Evolutionary conservation across 2,888 invertebrate species (phyloP), one percentile per base, ranked within the genome.

Genomic region (Bombylius discolor): DNA sequence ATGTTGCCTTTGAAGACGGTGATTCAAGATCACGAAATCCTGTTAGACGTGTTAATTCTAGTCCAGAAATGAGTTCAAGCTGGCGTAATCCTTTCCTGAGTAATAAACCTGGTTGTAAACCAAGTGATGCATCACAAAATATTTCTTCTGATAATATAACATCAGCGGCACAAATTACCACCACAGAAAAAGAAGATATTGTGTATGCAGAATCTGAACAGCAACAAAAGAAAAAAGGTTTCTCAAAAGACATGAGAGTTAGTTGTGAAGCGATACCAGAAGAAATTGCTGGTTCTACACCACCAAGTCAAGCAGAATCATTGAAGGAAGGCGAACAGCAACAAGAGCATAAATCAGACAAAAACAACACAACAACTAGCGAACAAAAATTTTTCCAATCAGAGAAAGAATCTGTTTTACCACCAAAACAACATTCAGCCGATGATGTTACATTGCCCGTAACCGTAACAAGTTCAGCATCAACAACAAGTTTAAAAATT

Each of bases 261-360:
- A 89, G 89, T 68, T 91, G 89, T 72, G 91, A 91, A 75, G 89
- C 91, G 56, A 92, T 92, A 67, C 91, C 91, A 11, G 91, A 92
- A 76, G 91, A 92, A 79, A 89, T 88, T 67, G 81, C 81, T 34
- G 83, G 83, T 8, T 81, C 86, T 72, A 87, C 87, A 32, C 88
- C 88, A 36, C 86, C 84, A 7, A 75, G 77, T 12, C 75, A 73
- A 44, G 77, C 78, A 49, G 67, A 71, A 58, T 63, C 66, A 1
- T 58, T 67, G 12, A 65, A 70, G 12, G 72, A 61, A n/a, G 59
- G 57, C 12, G 47, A 9, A 7, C 47, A 55, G 7, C 23, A 31
- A 5, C 49, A 49, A 34, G n/a, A 34, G 36, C 36, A 47, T 12
- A 4, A 4, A 3, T 5, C 8, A 56, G 60, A 36, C 56, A 70